Base-by-base conservation (phyloP, 2,797 vertebrate genomes). In the Microctenopoma stevenorrisi region DNA sequence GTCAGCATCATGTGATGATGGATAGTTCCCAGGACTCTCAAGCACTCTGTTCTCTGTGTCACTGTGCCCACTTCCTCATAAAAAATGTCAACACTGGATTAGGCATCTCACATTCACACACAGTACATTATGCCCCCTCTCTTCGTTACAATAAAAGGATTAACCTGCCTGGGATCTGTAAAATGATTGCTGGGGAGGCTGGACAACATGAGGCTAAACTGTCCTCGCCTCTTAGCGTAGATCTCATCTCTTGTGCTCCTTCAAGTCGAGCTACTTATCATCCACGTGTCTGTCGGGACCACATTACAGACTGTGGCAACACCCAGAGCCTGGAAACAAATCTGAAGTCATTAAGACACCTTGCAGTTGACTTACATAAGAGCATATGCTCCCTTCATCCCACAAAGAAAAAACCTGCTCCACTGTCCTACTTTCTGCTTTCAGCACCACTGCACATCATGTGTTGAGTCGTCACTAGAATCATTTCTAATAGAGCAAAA, bases 81-180 rank as follows among this genome's bases (percentile, higher is more conserved):
- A 92, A 92, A 88, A 8, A 88, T 81, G 90, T 81, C 87, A 85
- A 72, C 83, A 69, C 70, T 75, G 83, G 85, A 85, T 93, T 90
- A 91, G 91, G 86, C 65, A 22, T 86, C 87, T 83, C 70, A 71
- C 75, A 83, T 91, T 88, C 78, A 82, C 82, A 86, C 78, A 82
- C 82, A 86, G 82, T 90, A 79, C 86, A 92, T 92, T 86, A 88
- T 83, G 79, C 67, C 69, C 70, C 85, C 69, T 86, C 88, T 87
- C 89, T 94, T 95, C 90, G 93, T 94, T 93, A 94, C 89, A 93
- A 94, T 94, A 91, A 94, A 93, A 93, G 92, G 90, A 93, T 94
- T 93, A 93, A 93, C 92, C 90, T 89, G 83, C 77, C 68, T 37
- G 49, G 56, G 76, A 72, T 80, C 73, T 64, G 68, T 58, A 72